A percentile compares a stretch with the other conserved stretches of the same genome.
Evolutionary conservation across 1,140 invertebrate species (phyloP).

Genomic region (Cephus cinctus): DNA sequence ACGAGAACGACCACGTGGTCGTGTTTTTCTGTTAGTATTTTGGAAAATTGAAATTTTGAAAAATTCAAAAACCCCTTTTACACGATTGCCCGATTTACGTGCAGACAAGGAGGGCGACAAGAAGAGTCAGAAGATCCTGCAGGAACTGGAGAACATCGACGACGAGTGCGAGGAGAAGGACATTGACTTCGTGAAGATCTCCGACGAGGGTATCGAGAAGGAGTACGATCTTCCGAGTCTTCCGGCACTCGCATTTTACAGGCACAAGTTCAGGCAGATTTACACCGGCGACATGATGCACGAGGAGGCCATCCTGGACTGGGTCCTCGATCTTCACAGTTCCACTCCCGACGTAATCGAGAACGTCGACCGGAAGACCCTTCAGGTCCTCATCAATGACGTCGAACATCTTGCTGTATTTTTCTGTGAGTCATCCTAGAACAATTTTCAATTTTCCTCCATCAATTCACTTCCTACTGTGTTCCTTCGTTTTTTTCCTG

Average conservation of each 20-base stretch:
- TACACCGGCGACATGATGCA: conserved; percentile 86
- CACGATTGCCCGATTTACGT: conserved; percentile 10
- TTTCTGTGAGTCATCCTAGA: conserved; percentile 73
- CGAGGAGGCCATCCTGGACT: conserved; percentile 86
- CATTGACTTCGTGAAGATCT: conserved; percentile 92
- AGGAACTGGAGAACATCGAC: conserved; percentile 91
- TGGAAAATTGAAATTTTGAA: background rate
- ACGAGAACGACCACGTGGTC: conserved; percentile 85
- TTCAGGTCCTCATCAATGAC: conserved; percentile 85
- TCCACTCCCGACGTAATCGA: conserved; percentile 87
- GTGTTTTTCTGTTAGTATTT: conserved; percentile 90
- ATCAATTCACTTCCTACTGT: too few relatives aligned
- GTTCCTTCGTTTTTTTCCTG: conserved; percentile 23
- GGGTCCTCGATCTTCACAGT: conserved; percentile 84
- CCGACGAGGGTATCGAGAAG: conserved; percentile 83
- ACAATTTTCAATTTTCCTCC: too few relatives aligned
- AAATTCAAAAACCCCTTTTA: background rate
- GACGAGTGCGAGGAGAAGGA: conserved; percentile 91
- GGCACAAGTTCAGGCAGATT: conserved; percentile 87
- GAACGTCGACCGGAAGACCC: conserved; percentile 85
- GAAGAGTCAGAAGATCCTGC: conserved; percentile 84
- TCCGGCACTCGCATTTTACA: conserved; percentile 85
- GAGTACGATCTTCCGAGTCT: conserved; percentile 84
- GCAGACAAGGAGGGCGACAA: conserved; percentile 87
- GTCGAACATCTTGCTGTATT: conserved; percentile 90